Evolutionary conservation across 2,113 vertebrate species (phyloP).

Genomic region (Chloebia gouldiae): DNA sequence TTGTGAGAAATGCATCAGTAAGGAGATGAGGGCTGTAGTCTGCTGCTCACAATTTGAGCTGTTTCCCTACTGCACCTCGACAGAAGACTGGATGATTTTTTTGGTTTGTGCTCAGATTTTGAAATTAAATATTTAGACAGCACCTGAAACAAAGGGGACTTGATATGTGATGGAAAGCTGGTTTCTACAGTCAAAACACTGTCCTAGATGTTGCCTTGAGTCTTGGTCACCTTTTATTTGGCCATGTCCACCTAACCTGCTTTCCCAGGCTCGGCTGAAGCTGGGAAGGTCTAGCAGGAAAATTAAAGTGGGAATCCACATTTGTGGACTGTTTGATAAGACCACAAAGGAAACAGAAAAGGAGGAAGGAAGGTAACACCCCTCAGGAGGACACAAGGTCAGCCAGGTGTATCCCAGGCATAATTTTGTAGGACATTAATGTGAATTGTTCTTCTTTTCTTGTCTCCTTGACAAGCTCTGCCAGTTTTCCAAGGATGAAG

Average conservation of each 20-base stretch:
- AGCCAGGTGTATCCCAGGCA: background rate
- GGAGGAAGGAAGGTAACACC: background rate
- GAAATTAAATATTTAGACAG: background rate
- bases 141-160: background rate
- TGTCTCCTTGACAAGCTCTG: background rate
- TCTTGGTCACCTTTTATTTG: background rate
- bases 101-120: background rate
- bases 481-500: background rate
- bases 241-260: background rate
- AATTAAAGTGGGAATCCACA: background rate
- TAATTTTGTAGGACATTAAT: background rate
- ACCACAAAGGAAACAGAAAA: background rate
- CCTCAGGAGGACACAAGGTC: no score
- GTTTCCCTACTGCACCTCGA: background rate
- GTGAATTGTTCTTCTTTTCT: background rate
- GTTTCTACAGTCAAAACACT: background rate
- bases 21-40: background rate
- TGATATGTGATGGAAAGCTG: background rate
- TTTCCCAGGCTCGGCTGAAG: background rate
- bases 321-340: background rate
- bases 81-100: background rate
- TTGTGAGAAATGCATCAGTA: background rate
- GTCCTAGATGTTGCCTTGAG: background rate
- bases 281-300: background rate
- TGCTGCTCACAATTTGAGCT: background rate